Base-by-base conservation (phyloP, 2,797 vertebrate genomes). In the Lithobates pipiens region DNA sequence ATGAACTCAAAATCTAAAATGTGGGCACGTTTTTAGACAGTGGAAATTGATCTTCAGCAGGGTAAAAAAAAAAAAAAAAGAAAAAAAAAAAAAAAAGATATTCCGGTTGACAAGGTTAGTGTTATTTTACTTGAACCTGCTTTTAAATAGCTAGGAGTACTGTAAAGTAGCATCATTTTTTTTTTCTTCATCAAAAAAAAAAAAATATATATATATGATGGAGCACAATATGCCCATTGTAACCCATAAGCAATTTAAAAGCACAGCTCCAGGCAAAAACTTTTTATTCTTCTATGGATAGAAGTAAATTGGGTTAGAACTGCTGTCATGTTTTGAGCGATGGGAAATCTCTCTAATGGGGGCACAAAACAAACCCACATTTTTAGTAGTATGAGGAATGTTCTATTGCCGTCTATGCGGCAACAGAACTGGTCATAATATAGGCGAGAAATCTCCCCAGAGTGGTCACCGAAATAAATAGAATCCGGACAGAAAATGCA, bases 141-240 rank as follows among this genome's bases (percentile, higher is more conserved):
- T 23, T 23, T 9, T 61, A 57, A 6, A 57, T 6, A 61, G 54
- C 6, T 23, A 57, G 21, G 54, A 5, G 1, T 21, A 61, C 18
- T 61, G 54, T 61, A 61, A 21, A 39, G 8, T 10, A 9, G 39
- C 50, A 18, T 18, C 3, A 23, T 39, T 39, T 39, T 39, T 23
- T 61, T 61, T 7, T 36, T 34, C 32, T 34, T 34, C 32, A 2
- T 8, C 1, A 4, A 23, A 57, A 10, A 44, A 57, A 57, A 1
- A 3, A 0, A 2, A 9, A 9, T 4, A 57, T 3, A 57, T 1
- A 1, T n/a, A n/a, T n/a, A n/a, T n/a, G n/a, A n/a, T n/a, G n/a
- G n/a, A 57, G 21, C 54, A n/a, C 54, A 61, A 61, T 61, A 23
- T 23, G 50, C 5, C 54, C 54, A 61, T 6, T 8, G 21, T 18